Conservation (phyloP, 2,888 invertebrate genomes). For the Pheosia tremula region DNA sequence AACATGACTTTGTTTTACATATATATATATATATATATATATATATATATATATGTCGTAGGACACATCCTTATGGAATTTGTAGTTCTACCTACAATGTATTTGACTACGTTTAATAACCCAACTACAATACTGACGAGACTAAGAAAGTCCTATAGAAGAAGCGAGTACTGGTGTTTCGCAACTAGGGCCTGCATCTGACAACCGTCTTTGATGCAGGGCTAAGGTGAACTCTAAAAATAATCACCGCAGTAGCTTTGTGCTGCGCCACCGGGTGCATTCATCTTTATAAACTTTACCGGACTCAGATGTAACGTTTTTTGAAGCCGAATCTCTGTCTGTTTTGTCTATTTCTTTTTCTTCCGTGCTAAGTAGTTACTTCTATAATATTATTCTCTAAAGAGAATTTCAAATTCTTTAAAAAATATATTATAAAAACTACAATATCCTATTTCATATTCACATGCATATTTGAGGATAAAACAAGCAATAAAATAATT, state of each 20-base stretch:
- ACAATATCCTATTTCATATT: too few relatives aligned
- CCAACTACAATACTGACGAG: neutral
- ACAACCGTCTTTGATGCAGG: conserved; percentile 30
- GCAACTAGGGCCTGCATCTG: conserved; percentile 12
- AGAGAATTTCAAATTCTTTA: too few relatives aligned
- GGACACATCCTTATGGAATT: too few relatives aligned
- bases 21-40: too few relatives aligned
- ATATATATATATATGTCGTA: too few relatives aligned
- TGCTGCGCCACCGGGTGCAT: conserved; percentile 15
- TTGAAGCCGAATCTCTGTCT: conserved; percentile 18
- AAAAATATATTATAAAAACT: too few relatives aligned
- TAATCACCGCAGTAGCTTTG: conserved; percentile 11
- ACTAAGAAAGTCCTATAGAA: conserved; percentile 20
- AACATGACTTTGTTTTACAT: too few relatives aligned
- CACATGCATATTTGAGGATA: too few relatives aligned
- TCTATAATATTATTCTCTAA: too few relatives aligned
- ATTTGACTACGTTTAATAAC: neutral
- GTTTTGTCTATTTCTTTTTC: too few relatives aligned
- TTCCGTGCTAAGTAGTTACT: too few relatives aligned
- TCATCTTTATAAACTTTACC: conserved; percentile 24
- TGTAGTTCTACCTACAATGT: neutral
- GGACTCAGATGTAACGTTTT: conserved; percentile 20
- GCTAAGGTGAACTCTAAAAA: conserved; percentile 25
- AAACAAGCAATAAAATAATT: too few relatives aligned
- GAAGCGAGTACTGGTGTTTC: conserved; percentile 20